A percentile compares a stretch with the other conserved stretches of the same genome.
phyloP scores from a whole-genome alignment of 1,140 invertebrate species.

The Dendroctonus ponderosae region DNA sequence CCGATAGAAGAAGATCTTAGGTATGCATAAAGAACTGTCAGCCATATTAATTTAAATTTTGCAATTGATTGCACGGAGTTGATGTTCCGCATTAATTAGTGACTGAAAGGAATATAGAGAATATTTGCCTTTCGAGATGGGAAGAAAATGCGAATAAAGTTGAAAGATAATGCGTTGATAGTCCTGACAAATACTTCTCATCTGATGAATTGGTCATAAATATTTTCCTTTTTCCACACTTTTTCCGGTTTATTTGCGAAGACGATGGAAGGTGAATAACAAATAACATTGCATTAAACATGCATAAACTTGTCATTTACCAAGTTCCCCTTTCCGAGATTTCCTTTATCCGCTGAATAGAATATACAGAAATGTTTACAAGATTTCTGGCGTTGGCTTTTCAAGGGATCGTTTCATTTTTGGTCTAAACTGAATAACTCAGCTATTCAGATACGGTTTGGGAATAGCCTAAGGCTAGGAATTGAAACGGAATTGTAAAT shows the following conservation, averaged over 20 bases:
- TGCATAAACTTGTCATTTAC: constrained; percentile 18
- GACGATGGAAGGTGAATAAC: background rate
- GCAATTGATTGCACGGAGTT: no score
- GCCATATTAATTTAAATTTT: no score
- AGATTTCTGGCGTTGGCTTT: constrained; percentile 15
- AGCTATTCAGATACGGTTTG: constrained; percentile 9
- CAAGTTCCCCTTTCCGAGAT: constrained; percentile 8
- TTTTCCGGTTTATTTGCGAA: background rate
- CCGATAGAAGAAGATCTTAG: no score
- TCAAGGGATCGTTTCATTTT: constrained; percentile 17
- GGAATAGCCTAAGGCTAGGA: constrained; percentile 5
- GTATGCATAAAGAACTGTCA: no score
- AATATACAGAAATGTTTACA: constrained; percentile 13
- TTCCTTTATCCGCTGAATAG: constrained; percentile 14
- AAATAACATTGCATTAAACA: constrained; percentile 10
- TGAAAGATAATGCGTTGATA: no score
- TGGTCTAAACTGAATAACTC: constrained; percentile 13
- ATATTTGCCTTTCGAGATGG: background rate
- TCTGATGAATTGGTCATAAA: background rate
- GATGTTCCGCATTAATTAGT: no score
- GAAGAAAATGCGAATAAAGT: constrained; percentile 2
- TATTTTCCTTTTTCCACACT: background rate
- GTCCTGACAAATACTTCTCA: no score
- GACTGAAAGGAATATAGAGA: background rate
- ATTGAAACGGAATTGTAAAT: constrained; percentile 5